These are phyloP conservation scores for Elaphurus davidianus DNA, from an alignment of 2,113 vertebrate species.

Conservation along the genomic window DNA sequence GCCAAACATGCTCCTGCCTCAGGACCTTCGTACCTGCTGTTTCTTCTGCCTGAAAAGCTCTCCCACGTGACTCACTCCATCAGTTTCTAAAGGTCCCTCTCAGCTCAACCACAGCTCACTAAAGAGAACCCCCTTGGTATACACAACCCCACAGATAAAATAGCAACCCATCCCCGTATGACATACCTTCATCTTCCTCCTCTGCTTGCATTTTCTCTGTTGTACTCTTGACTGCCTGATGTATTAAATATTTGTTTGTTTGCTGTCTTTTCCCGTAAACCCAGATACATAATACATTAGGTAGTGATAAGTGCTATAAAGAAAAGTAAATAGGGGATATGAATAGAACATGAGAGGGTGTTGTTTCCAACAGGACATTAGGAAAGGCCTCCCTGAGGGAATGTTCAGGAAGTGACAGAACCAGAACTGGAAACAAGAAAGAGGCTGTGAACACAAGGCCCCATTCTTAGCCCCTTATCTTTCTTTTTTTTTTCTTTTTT, in stretches of 20 bases:
- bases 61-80: background rate
- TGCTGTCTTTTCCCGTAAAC: background rate
- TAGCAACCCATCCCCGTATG: background rate
- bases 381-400: background rate
- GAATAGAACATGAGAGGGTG: background rate
- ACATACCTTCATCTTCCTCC: background rate
- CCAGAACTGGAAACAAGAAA: background rate
- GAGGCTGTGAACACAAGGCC: background rate
- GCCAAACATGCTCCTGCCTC: background rate
- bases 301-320: background rate
- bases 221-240: background rate
- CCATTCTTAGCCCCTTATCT: too few species aligned
- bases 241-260: background rate
- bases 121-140: background rate
- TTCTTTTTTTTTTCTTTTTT: background rate
- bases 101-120: background rate
- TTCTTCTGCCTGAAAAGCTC: background rate
- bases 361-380: background rate
- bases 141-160: background rate
- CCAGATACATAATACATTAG: background rate
- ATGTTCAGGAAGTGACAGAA: background rate
- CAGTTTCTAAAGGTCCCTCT: background rate
- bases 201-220: background rate
- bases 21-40: background rate
- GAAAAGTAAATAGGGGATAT: background rate